Conservation (phyloP, 2,888 invertebrate genomes). For the Stenurella melanura region DNA sequence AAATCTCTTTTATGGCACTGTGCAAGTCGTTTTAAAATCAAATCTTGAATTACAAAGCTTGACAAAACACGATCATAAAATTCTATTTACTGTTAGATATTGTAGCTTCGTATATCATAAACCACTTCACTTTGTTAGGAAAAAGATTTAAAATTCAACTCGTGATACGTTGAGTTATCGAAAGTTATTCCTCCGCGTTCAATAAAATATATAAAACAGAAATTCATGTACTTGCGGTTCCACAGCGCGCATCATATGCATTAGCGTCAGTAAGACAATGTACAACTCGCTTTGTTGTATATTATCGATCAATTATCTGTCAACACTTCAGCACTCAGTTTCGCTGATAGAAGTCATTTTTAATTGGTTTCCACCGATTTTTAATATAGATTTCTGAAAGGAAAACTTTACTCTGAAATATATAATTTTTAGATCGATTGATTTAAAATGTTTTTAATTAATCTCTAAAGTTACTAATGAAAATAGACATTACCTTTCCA, state of each 20-base stretch:
- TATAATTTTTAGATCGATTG: too few relatives aligned
- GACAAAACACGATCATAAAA: conserved; percentile 62
- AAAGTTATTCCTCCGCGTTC: conserved; percentile 53
- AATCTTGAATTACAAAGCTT: conserved; percentile 61
- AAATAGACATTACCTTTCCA: too few relatives aligned
- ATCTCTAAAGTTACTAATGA: too few relatives aligned
- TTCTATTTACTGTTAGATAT: conserved; percentile 62
- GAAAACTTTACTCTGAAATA: too few relatives aligned
- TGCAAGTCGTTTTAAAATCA: conserved; percentile 61
- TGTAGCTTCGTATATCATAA: conserved; percentile 59
- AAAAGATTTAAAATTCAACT: conserved; percentile 53
- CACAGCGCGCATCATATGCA: background rate
- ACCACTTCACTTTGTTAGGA: conserved; percentile 55
- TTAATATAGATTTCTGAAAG: too few relatives aligned
- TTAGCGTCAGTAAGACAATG: too few relatives aligned
- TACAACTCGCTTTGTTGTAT: too few relatives aligned
- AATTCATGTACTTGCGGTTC: background rate
- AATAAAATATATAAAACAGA: conserved; percentile 50
- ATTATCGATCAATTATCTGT: too few relatives aligned
- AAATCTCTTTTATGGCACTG: conserved; percentile 63
- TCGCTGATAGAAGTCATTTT: too few relatives aligned
- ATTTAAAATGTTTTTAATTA: too few relatives aligned
- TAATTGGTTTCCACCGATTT: too few relatives aligned
- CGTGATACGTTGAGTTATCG: conserved; percentile 52
- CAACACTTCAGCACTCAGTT: too few relatives aligned